Evolutionary conservation across 2,797 vertebrate genomes (phyloP).

Genomic region (Sebastolobus altivelis): DNA sequence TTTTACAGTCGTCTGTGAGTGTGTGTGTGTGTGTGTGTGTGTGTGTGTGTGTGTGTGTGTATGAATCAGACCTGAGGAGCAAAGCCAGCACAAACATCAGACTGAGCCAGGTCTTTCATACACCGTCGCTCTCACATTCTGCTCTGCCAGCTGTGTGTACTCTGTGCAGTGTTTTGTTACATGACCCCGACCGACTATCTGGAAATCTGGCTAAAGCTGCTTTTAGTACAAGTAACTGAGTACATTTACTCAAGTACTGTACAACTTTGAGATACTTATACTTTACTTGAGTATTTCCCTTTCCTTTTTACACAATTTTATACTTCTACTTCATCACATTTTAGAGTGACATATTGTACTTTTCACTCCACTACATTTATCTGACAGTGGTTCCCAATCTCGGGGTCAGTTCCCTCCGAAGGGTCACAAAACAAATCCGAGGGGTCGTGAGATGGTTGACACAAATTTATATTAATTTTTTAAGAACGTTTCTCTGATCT

Average conservation of each 20-base stretch:
- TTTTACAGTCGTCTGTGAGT: constrained; percentile 56
- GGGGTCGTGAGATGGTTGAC: background rate
- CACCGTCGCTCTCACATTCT: constrained; percentile 43
- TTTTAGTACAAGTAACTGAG: constrained; percentile 33
- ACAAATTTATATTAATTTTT: background rate
- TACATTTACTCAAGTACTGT: background rate
- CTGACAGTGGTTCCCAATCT: background rate
- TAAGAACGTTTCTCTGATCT: background rate
- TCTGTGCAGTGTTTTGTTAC: constrained; percentile 56
- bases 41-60: background rate
- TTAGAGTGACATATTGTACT: background rate
- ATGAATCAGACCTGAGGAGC: constrained; percentile 47
- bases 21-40: constrained; percentile 15
- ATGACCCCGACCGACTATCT: constrained; percentile 62
- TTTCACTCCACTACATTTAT: background rate
- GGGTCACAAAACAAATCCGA: background rate
- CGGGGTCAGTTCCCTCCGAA: background rate
- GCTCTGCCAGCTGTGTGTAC: constrained; percentile 67
- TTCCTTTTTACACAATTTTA: accelerated
- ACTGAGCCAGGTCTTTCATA: constrained; percentile 61
- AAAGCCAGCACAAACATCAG: constrained; percentile 62
- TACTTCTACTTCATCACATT: background rate
- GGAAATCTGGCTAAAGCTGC: constrained; percentile 61
- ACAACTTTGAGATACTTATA: background rate
- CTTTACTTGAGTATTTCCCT: background rate